These are phyloP conservation scores for Cheilosia scutellata DNA, from an alignment of 2,888 invertebrate species.

Conservation along the genomic window DNA sequence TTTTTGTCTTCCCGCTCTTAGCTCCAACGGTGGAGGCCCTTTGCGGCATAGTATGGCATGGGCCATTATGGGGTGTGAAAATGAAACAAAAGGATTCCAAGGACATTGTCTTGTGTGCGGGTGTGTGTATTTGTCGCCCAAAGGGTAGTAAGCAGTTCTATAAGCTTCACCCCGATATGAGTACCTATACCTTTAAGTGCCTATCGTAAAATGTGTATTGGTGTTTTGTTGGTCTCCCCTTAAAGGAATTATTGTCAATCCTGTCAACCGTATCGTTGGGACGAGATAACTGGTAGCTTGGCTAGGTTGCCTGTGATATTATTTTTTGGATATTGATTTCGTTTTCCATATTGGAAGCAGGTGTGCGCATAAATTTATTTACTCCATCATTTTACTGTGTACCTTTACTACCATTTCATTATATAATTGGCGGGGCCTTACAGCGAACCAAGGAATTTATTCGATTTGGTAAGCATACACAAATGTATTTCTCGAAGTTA, in stretches of 20 bases:
- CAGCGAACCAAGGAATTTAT: not conserved
- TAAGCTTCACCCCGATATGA: slow-evolving; percentile 27
- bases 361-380: slow-evolving; percentile 41
- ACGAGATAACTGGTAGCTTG: not conserved
- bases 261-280: slow-evolving; percentile 15
- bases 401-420: not conserved
- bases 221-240: slow-evolving; percentile 4
- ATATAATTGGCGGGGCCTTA: not conserved
- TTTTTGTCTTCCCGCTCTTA: slow-evolving; percentile 19
- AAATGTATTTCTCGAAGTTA: slow-evolving; percentile 21
- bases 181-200: slow-evolving; percentile 24
- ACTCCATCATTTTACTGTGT: slow-evolving; percentile 21
- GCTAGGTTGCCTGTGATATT: not conserved
- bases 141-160: slow-evolving; percentile 35
- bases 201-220: slow-evolving; percentile 7
- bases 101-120: not conserved
- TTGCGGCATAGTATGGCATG: too few species aligned
- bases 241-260: slow-evolving; percentile 10
- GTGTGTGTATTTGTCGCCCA: slow-evolving; percentile 2
- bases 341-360: slow-evolving; percentile 30
- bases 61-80: not conserved
- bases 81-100: slow-evolving; percentile 5
- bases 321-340: slow-evolving; percentile 35
- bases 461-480: slow-evolving; percentile 6
- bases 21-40: not conserved